Percentiles rank a stretch among this genome's conserved stretches.
Evolutionary conservation across 2,888 invertebrate genomes (phyloP).

Genomic region (Pheosia gnoma): DNA sequence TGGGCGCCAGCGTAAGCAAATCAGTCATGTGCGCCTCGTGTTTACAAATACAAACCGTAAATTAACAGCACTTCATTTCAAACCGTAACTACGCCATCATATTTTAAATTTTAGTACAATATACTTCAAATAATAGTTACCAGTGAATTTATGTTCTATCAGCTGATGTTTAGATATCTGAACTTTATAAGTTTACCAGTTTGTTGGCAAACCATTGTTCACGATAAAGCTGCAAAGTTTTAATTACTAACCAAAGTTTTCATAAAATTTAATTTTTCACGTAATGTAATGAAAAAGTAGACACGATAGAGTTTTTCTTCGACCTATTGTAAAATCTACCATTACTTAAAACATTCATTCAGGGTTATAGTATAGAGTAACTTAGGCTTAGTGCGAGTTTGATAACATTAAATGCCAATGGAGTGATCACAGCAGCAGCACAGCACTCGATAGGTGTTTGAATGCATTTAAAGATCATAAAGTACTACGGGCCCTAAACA

Average conservation of each 20-base stretch:
- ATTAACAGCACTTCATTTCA: slow-evolving; percentile 48
- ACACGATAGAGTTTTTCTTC: too few species aligned
- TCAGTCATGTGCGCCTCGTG: slow-evolving; percentile 51
- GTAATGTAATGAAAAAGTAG: too few species aligned
- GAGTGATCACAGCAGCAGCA: too few species aligned
- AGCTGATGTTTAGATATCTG: not conserved
- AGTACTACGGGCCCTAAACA: too few species aligned
- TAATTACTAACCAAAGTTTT: not conserved
- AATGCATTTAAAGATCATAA: too few species aligned
- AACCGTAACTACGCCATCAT: slow-evolving; percentile 26
- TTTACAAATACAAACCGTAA: slow-evolving; percentile 57
- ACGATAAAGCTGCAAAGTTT: not conserved
- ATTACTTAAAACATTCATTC: too few species aligned
- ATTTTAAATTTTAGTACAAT: slow-evolving; percentile 24
- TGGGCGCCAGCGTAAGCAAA: slow-evolving; percentile 56
- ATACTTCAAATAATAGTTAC: slow-evolving; percentile 18
- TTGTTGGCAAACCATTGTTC: not conserved
- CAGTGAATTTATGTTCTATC: slow-evolving; percentile 6
- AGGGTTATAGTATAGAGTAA: too few species aligned
- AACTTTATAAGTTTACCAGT: not conserved
- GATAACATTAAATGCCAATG: too few species aligned
- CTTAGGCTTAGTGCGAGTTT: too few species aligned
- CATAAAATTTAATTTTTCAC: not conserved
- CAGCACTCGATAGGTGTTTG: too few species aligned
- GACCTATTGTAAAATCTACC: too few species aligned